Evolutionary conservation across 2,888 invertebrate genomes (phyloP), one percentile per base, ranked within the genome.

Genomic region (Eulithis prunata): DNA sequence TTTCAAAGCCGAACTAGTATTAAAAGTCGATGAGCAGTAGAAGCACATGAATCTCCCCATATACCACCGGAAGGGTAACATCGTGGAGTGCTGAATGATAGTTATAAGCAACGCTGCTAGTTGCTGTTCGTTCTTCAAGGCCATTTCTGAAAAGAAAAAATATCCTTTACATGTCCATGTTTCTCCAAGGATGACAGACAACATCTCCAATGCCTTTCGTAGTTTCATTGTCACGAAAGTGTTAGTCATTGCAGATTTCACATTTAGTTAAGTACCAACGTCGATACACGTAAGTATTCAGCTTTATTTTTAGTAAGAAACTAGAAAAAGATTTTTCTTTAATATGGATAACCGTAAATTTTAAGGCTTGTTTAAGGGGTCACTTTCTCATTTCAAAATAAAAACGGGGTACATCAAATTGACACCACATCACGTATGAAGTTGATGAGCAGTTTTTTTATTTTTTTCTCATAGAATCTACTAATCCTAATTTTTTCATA

Each of bases 41-140:
- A 82, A 83, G 43, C 84, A 84, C 76, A 78, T 77, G 59, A 74
- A 84, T 56, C 79, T 82, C 12, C 78, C 78, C 0, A 71, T 69
- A 45, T 71, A 75, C 81, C 84, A 83, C 38, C 79, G 74, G 59
- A 84, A 84, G 0, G 83, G 83, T 57, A 78, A 72, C 4, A 81
- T 75, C 0, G 82, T 81, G 10, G 84, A 79, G 45, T 71, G 71
- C 49, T 78, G 76, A 54, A 85, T 74, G 45, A 85, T 75, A 2
- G 73, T 63, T 21, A 71, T 72, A 21, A 84, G 71, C 36, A 81
- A 70, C 59, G 69, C 60, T 13, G 70, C 70, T 21, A 78, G 45
- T 41, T 73, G 75, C 41, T 71, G 63, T 62, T 68, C 72, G 51
- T 68, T 72, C 57, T 68, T 69, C 66, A 63, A 53, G 11, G 56